Evolutionary conservation across 2,888 invertebrate species (phyloP).

Genomic region (Priocnemis perturbator): DNA sequence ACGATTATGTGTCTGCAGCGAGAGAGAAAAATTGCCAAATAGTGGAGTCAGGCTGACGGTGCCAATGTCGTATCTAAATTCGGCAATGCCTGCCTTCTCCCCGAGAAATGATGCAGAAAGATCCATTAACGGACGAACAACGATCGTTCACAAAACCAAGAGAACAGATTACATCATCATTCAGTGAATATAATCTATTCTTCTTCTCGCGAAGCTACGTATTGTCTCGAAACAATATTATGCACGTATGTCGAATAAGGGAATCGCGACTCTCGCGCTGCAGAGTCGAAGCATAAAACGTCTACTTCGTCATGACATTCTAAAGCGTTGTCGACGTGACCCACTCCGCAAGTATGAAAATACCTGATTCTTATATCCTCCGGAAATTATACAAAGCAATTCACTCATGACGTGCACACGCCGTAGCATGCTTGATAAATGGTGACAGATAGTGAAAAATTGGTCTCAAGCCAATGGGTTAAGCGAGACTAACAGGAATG

Average conservation of each 20-base stretch:
- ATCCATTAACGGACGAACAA: not conserved
- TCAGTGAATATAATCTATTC: too few species aligned
- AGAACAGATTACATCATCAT: too few species aligned
- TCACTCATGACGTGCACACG: too few species aligned
- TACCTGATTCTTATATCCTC: too few species aligned
- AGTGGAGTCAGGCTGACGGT: not conserved
- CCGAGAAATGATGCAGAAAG: not conserved
- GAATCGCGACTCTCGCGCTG: conserved; percentile 60
- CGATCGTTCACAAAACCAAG: too few species aligned
- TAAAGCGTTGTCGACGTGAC: conserved; percentile 51
- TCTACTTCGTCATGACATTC: conserved; percentile 41
- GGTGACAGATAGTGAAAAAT: too few species aligned
- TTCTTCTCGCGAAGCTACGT: too few species aligned
- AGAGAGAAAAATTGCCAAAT: conserved; percentile 54
- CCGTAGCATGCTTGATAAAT: too few species aligned
- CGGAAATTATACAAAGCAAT: too few species aligned
- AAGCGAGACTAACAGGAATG: too few species aligned
- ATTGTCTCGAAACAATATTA: conserved; percentile 29
- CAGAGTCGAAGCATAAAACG: conserved; percentile 35
- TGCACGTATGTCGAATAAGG: conserved; percentile 9
- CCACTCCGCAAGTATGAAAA: conserved; percentile 5
- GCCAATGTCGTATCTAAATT: not conserved
- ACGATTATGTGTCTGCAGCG: conserved; percentile 55
- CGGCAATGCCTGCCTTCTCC: not conserved
- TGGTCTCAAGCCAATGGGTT: too few species aligned